These are phyloP conservation scores for Pipistrellus kuhlii DNA, from an alignment of 2,797 vertebrate species.

Conservation along the genomic window DNA sequence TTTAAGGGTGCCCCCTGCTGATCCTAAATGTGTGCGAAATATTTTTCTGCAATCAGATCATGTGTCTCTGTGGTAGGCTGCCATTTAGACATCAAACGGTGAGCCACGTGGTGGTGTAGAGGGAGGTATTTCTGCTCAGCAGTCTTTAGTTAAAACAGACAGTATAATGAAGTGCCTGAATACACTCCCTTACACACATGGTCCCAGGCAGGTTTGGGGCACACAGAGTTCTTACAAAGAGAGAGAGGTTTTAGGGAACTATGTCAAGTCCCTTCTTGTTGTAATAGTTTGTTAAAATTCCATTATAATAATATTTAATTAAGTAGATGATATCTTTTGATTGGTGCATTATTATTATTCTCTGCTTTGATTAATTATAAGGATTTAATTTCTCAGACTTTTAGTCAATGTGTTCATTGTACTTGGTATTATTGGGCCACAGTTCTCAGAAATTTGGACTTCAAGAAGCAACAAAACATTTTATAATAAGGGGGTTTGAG, in stretches of 20 bases:
- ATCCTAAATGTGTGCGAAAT: neutral
- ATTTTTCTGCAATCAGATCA: neutral
- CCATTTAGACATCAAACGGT: neutral
- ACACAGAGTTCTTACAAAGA: neutral
- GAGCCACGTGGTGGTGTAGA: neutral
- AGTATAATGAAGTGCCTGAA: neutral
- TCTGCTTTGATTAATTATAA: neutral
- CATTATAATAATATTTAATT: neutral
- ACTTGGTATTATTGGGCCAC: neutral
- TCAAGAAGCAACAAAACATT: conserved; percentile 15
- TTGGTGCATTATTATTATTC: neutral
- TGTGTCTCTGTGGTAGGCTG: neutral
- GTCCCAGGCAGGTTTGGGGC: neutral
- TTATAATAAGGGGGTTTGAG: neutral
- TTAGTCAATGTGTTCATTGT: neutral
- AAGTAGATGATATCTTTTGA: neutral
- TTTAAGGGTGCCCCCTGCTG: conserved; percentile 75
- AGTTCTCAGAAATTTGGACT: neutral
- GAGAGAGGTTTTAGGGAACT: neutral
- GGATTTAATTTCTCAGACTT: conserved; percentile 43
- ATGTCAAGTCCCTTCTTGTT: neutral
- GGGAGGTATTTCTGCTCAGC: neutral
- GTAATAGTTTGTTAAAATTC: conserved; percentile 6
- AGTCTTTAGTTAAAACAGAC: neutral
- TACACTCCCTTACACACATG: neutral